A percentile compares a stretch with the other conserved stretches of the same genome.
Conservation (phyloP, 1,140 invertebrate genomes). For the Centruroides sculpturatus region DNA sequence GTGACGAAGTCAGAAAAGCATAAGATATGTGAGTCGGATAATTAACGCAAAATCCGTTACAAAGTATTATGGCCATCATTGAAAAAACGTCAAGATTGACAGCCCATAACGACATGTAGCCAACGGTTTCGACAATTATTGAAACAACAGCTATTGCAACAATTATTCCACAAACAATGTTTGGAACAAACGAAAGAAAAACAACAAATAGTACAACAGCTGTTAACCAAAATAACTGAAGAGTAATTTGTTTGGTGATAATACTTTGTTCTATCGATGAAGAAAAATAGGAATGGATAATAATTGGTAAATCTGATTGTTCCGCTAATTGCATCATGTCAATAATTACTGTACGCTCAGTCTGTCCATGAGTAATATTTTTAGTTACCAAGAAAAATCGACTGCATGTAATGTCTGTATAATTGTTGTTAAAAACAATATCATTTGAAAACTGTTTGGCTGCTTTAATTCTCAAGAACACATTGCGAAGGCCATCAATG, state of each 20-base stretch:
- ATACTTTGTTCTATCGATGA: conserved; percentile 81
- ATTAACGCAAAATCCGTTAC: conserved; percentile 92
- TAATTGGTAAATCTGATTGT: conserved; percentile 57
- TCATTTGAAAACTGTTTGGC: conserved; percentile 57
- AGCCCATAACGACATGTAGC: conserved; percentile 89
- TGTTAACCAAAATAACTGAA: conserved; percentile 85
- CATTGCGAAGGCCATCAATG: conserved; percentile 53
- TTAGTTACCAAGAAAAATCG: conserved; percentile 75
- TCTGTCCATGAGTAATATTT: conserved; percentile 73
- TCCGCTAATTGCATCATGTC: conserved; percentile 58
- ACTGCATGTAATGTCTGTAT: conserved; percentile 58
- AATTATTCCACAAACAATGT: conserved; percentile 79
- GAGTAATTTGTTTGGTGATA: conserved; percentile 26
- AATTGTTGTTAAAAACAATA: conserved; percentile 60
- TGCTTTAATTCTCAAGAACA: conserved; percentile 19
- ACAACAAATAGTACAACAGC: conserved; percentile 88
- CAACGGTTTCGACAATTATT: conserved; percentile 86
- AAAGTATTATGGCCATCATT: conserved; percentile 98
- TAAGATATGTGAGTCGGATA: conserved; percentile 95
- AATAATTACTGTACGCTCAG: conserved; percentile 76
- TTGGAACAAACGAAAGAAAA: conserved; percentile 88
- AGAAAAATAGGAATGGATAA: conserved; percentile 32
- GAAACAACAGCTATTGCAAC: conserved; percentile 88
- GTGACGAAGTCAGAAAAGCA: conserved; percentile 30
- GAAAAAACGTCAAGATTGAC: conserved; percentile 91